Evolutionary conservation across 2,888 invertebrate species (phyloP).

Genomic region (Volucella inflata): DNA sequence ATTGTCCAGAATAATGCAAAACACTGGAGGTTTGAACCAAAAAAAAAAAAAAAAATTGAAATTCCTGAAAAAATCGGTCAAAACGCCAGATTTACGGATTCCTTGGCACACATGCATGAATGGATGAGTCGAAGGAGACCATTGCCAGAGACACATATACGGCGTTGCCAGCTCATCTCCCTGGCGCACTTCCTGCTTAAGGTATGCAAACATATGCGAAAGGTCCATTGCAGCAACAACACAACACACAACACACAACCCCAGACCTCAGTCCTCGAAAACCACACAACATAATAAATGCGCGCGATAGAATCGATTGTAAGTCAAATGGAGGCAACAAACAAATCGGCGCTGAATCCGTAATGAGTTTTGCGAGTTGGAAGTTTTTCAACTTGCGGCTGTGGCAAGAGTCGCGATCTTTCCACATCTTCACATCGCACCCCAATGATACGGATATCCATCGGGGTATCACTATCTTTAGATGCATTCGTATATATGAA

Average conservation of each 20-base stretch:
- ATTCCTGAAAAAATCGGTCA: constrained; percentile 58
- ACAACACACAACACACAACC: constrained; percentile 29
- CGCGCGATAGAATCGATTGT: constrained; percentile 81
- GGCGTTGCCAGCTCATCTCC: constrained; percentile 40
- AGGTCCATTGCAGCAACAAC: constrained; percentile 30
- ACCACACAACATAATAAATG: constrained; percentile 68
- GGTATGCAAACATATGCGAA: constrained; percentile 72
- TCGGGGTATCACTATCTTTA: constrained; percentile 68
- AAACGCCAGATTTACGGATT: constrained; percentile 49
- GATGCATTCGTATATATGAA: constrained; percentile 47
- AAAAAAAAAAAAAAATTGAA: background rate
- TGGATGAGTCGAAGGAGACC: constrained; percentile 42
- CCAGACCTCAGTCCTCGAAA: background rate
- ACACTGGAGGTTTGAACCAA: background rate
- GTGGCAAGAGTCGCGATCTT: constrained; percentile 43
- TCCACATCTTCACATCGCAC: constrained; percentile 12
- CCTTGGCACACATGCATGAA: constrained; percentile 50
- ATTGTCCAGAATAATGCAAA: constrained; percentile 54
- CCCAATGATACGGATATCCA: constrained; percentile 56
- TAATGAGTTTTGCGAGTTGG: constrained; percentile 77
- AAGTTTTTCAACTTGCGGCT: background rate
- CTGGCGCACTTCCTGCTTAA: constrained; percentile 21
- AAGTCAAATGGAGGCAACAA: constrained; percentile 82
- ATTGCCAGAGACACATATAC: constrained; percentile 30
- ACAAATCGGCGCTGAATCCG: constrained; percentile 82